phyloP scores from a whole-genome alignment of 1,140 invertebrate genomes.

The Macrosteles quadrilineatus region DNA sequence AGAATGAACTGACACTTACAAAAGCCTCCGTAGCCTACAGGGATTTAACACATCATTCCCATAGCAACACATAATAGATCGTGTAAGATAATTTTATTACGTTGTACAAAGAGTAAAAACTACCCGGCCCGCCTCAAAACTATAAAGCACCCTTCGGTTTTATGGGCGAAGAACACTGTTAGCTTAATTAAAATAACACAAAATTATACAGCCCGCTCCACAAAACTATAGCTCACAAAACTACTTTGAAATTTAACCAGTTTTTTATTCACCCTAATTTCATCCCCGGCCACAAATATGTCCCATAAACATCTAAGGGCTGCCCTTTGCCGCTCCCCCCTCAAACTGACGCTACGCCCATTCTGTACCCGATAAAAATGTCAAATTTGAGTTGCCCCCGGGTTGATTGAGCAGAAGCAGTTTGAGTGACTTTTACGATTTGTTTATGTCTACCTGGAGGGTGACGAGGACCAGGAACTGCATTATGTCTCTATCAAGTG shows the following conservation, averaged over 20 bases:
- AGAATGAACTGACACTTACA: too few relatives aligned
- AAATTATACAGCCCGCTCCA: constrained; percentile 8
- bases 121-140: background rate
- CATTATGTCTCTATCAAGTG: too few relatives aligned
- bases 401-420: constrained; percentile 6
- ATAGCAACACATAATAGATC: too few relatives aligned
- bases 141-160: too few relatives aligned
- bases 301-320: background rate
- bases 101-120: background rate
- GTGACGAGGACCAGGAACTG: too few relatives aligned
- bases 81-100: too few relatives aligned
- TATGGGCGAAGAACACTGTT: background rate
- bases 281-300: constrained; percentile 19
- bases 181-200: constrained; percentile 5
- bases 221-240: background rate
- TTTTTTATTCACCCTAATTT: constrained; percentile 16
- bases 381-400: constrained; percentile 5
- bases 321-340: background rate
- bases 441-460: background rate
- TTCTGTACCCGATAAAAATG: constrained; percentile 8
- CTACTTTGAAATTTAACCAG: constrained; percentile 11
- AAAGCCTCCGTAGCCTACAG: too few relatives aligned
- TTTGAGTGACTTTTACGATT: constrained; percentile 17
- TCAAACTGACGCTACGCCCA: background rate
- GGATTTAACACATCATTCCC: too few relatives aligned